Base-by-base conservation (phyloP, 2,797 vertebrate species). In the Mus caroli region DNA sequence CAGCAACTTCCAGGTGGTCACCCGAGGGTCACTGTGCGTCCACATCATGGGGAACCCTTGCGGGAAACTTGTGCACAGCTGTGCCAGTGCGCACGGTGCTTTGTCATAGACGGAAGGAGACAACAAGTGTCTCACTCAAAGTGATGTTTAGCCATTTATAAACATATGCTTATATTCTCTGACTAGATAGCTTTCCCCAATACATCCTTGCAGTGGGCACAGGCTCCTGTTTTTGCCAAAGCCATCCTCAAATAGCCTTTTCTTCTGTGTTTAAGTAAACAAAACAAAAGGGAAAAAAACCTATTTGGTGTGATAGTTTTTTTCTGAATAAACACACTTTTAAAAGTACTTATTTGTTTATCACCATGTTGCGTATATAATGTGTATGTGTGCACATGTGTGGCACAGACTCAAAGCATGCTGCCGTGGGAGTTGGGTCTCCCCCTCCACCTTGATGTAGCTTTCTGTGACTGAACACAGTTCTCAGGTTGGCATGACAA, bases 181-280 rank as follows among this genome's bases (percentile, higher is more conserved):
- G 43, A 77, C 40, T 15, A 50, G 43, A 31, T 43, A 91, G 40
- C 17, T 97, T 89, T 91, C 56, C 89, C 76, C 73, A 1, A 85
- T 78, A 67, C 80, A 89, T 78, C 92, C 93, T 88, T 34, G 88
- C 64, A 80, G 50, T 12, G 17, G 94, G 92, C 56, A 88, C 17
- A 71, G 19, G 73, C n/a, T 84, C 24, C 75, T 43, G 60, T 71
- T 85, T 64, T 94, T 97, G 67, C 73, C 75, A 94, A 22, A 96
- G 12, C 94, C 80, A 6, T 56, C 97, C 78, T 87, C 73, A 97
- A 96, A 94, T 79, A 96, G 77, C 77, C n/a, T n/a, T 69, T 67
- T 83, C 37, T 75, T 73, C 54, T 88, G 46, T 71, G 40, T 8
- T 73, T 90, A 9, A 40, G 88, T 75, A 56, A 88, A n/a, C 67